Conservation (phyloP, 2,888 invertebrate genomes). For the Empis livida region DNA sequence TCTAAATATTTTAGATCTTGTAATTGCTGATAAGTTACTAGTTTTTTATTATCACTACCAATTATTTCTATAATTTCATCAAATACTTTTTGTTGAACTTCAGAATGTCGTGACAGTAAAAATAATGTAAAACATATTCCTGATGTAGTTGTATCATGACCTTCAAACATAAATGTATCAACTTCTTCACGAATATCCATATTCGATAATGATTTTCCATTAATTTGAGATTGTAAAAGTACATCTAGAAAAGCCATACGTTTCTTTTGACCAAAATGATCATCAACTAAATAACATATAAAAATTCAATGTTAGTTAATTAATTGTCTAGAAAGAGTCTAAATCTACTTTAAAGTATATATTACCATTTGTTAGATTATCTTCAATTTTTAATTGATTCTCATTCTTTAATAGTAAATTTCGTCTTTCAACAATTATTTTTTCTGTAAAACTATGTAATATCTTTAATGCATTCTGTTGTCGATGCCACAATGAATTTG, state of each 20-base stretch:
- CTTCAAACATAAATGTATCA: constrained; percentile 34
- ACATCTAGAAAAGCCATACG: constrained; percentile 16
- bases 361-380: too few relatives aligned
- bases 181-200: constrained; percentile 17
- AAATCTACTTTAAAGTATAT: too few relatives aligned
- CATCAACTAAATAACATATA: background rate
- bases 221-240: constrained; percentile 12
- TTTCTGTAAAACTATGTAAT: constrained; percentile 40
- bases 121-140: constrained; percentile 26
- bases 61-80: constrained; percentile 24
- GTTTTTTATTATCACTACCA: constrained; percentile 17
- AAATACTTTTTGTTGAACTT: constrained; percentile 21
- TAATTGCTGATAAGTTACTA: constrained; percentile 19
- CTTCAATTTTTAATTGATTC: background rate
- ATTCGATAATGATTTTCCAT: constrained; percentile 12
- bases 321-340: too few relatives aligned
- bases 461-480: constrained; percentile 35
- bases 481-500: constrained; percentile 19
- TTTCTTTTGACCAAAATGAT: constrained; percentile 11
- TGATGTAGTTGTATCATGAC: constrained; percentile 28
- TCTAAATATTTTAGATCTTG: constrained; percentile 38
- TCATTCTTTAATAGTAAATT: constrained; percentile 14
- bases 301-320: too few relatives aligned
- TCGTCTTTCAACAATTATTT: constrained; percentile 38
- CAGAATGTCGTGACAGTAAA: constrained; percentile 23